A percentile compares a stretch with the other conserved stretches of the same genome.
Evolutionary conservation across 2,888 invertebrate genomes (phyloP).

Genomic region (Nemurella pictetii): DNA sequence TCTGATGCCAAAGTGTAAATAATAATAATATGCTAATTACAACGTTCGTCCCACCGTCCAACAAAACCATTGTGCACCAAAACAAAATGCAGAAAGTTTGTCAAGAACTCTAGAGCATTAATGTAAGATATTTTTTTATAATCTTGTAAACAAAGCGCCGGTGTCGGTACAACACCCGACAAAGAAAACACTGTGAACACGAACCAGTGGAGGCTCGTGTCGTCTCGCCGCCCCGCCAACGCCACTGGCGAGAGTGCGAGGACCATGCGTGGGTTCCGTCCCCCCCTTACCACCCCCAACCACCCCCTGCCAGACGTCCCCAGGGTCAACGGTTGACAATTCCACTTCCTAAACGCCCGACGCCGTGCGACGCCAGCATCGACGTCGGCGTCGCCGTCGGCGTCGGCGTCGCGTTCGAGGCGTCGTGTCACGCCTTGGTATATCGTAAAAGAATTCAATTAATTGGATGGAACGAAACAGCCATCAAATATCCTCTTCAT

Average conservation of each 20-base stretch:
- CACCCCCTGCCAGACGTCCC: not conserved
- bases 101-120: no score
- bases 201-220: not conserved
- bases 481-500: slow-evolving; percentile 7
- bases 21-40: no score
- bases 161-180: no score
- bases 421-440: not conserved
- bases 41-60: no score
- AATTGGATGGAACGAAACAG: not conserved
- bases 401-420: not conserved
- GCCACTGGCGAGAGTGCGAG: not conserved
- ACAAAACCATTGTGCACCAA: no score
- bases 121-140: no score
- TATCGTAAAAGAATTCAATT: slow-evolving; percentile 14
- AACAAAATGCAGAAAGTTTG: no score
- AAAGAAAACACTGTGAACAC: no score
- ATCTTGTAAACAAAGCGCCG: no score
- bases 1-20: no score
- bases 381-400: slow-evolving; percentile 13
- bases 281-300: no score
- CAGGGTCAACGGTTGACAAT: not conserved
- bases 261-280: no score
- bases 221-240: not conserved
- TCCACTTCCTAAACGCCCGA: not conserved
- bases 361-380: not conserved